Evolutionary conservation across 2,797 vertebrate genomes (phyloP), one percentile per base, ranked within the genome.

Genomic region (Microhierax caerulescens): DNA sequence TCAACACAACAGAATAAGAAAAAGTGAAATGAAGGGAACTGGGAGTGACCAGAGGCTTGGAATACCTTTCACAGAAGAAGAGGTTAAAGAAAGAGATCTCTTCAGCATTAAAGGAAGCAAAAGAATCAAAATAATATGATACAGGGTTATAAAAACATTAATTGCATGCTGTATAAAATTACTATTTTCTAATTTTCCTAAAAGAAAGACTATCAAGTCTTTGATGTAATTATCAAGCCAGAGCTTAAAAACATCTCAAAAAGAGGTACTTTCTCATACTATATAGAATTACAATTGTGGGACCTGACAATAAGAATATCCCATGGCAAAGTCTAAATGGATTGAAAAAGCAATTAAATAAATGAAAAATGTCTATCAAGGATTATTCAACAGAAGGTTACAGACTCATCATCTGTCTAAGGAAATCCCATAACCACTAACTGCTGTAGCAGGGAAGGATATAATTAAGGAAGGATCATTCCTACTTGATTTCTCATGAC

Each of bases 321-420:
- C 61, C 57, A 54, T 20, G 25, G 30, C 59, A 84, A 88, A 86
- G 45, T 60, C 36, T 45, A 81, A 68, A 50, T 47, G 34, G 70
- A 79, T 87, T 91, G 11, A 77, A 84, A 86, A 95, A 87, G 59
- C 84, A 85, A 92, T 93, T 59, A 96, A 59, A 72, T 47, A 89
- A 93, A 91, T 93, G 14, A 92, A 87, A 94, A 87, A 32, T 9
- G 4, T 75, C 45, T 81, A 23, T 43, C 36, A 57, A 54, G 54
- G 84, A 87, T 91, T 96, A 93, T 57, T 89, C 50, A 76, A 14
- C 57, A 91, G 65, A 86, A 76, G 37, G 34, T 30, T 69, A 88
- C 32, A 78, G 65, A 77, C 22, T 74, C n/a, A 78, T 30, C 36
- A 65, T 73, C 81, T 82, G 73, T 60, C 77, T 64, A 34, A 87